phyloP scores from a whole-genome alignment of 2,797 vertebrate genomes.

The Pteronotus mesoamericanus region DNA sequence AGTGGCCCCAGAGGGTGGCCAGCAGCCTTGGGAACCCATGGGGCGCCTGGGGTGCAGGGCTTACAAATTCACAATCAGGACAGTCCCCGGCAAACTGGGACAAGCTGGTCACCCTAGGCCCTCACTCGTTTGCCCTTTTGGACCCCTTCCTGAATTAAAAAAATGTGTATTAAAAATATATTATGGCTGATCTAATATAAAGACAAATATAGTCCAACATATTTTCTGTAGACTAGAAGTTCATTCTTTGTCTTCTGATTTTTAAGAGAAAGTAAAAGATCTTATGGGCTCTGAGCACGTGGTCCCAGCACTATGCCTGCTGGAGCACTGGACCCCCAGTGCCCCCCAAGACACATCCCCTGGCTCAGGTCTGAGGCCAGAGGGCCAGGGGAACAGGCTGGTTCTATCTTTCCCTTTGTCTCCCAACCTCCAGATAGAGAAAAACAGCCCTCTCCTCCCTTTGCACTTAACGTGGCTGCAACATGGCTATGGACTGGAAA shows the following conservation, averaged over 20 bases:
- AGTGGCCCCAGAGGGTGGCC: not conserved
- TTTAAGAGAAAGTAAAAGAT: not conserved
- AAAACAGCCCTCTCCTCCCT: not conserved
- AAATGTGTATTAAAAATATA: not conserved
- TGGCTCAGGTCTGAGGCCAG: not conserved
- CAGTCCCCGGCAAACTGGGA: not conserved
- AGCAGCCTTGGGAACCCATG: not conserved
- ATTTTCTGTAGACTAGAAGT: not conserved
- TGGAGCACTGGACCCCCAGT: rapidly evolving
- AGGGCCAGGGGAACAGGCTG: not conserved
- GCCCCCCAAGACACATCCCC: too few species aligned
- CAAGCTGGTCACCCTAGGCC: not conserved
- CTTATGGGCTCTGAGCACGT: rapidly evolving
- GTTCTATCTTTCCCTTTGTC: not conserved
- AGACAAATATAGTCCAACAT: not conserved
- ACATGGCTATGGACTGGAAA: too few species aligned
- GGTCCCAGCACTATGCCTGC: rapidly evolving
- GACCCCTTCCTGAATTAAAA: not conserved
- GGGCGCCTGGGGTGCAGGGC: not conserved
- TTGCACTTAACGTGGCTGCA: not conserved
- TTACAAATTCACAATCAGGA: not conserved
- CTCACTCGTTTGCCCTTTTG: not conserved
- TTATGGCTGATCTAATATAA: not conserved
- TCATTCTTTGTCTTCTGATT: not conserved
- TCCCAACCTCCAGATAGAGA: not conserved